Percentiles rank a stretch among this genome's conserved stretches.
These are phyloP conservation scores for Limosa lapponica DNA, from an alignment of 2,797 vertebrate genomes.

Conservation along the genomic window DNA sequence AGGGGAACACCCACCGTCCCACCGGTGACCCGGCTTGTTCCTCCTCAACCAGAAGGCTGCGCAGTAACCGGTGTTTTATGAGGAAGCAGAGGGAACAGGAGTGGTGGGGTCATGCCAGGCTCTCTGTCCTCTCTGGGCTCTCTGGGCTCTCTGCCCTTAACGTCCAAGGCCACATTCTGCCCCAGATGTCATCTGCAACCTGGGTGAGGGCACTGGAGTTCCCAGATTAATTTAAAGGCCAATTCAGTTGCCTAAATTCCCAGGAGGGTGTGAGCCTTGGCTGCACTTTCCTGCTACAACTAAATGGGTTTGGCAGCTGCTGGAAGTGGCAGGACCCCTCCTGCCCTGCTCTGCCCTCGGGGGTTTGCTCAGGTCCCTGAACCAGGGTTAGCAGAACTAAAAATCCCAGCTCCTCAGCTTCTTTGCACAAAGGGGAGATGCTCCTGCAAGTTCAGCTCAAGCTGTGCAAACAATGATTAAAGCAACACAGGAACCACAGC, in stretches of 20 bases:
- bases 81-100: background rate
- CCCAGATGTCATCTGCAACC: background rate
- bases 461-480: background rate
- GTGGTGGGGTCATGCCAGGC: accelerated
- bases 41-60: background rate
- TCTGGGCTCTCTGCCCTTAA: no score
- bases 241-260: background rate
- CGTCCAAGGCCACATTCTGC: background rate
- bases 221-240: background rate
- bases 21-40: accelerated
- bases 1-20: accelerated
- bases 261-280: background rate
- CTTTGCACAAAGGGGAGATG: background rate
- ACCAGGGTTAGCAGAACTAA: background rate
- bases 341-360: accelerated
- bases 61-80: background rate
- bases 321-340: background rate
- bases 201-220: background rate
- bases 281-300: background rate
- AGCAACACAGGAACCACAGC: background rate
- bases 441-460: background rate
- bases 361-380: accelerated
- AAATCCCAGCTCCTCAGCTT: accelerated
- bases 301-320: background rate
- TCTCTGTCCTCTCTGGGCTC: background rate